Evolutionary conservation across 2,113 vertebrate species (phyloP), one percentile per base, ranked within the genome.

Genomic region (Mustela lutreola): DNA sequence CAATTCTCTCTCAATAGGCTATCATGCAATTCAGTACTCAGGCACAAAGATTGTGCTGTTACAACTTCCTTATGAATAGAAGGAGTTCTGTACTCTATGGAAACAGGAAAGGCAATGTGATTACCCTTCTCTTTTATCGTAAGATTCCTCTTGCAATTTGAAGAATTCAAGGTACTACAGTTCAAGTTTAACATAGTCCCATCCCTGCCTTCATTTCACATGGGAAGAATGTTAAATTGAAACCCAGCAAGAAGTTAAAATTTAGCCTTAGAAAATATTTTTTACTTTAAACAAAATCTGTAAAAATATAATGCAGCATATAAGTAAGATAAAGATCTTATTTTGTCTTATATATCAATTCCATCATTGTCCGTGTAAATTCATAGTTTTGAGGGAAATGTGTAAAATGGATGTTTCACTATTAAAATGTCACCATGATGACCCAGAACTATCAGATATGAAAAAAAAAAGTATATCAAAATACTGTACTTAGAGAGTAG

Each of bases 81-180:
- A 87, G 18, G n/a, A 98, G 21, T 21, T 93, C 39, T 79, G 33
- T 9, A 50, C 19, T 67, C 75, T 45, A 11, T 75, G 45, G 89
- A 95, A 78, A 95, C 24, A 80, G 26, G 15, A 80, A 65, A 92
- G 14, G 21, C 28, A 75, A 81, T 10, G 10, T 28, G 14, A 93
- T 95, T 92, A 87, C 26, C 24, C 8, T 83, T 76, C 62, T 42
- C 39, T 50, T 95, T 56, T n/a, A n/a, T 86, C 45, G 80, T 70
- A 96, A 87, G 58, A 96, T 4, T 93, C 76, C 8, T 85, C 26
- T 86, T 11, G 82, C 48, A 91, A 67, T 75, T 82, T 86, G 22
- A 92, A 85, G 80, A 90, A 50, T 94, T 88, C n/a, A 81, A 48
- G 18, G 18, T 28, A n/a, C 6, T 62, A 16, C 9, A 89, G 53